Evolutionary conservation across 2,888 invertebrate genomes (phyloP).

Genomic region (Mycalesis mineus): DNA sequence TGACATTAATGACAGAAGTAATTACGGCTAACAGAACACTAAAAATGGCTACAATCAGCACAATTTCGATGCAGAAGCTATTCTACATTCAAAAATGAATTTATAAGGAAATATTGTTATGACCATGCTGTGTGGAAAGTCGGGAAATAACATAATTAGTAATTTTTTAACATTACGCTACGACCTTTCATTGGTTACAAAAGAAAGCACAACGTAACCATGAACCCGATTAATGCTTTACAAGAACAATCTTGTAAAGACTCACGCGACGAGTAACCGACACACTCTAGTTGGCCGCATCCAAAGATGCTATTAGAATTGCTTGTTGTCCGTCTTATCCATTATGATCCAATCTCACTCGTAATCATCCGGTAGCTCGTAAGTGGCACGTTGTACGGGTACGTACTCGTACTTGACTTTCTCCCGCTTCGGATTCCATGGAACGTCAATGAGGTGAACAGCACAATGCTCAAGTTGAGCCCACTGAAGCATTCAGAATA

Average conservation of each 20-base stretch:
- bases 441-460: conserved; percentile 70
- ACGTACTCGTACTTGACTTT: conserved; percentile 67
- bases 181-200: conserved; percentile 19
- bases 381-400: conserved; percentile 60
- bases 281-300: conserved; percentile 52
- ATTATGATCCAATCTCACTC: conserved; percentile 65
- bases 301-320: conserved; percentile 40
- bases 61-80: no score
- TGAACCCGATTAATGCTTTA: conserved; percentile 20
- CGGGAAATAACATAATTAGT: conserved; percentile 34
- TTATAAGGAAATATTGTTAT: no score
- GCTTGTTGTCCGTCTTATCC: conserved; percentile 55
- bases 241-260: conserved; percentile 27
- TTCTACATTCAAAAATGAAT: no score
- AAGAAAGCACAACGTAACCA: conserved; percentile 14
- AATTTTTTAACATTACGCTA: conserved; percentile 17
- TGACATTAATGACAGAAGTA: conserved; percentile 31
- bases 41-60: no score
- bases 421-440: conserved; percentile 66
- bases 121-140: no score
- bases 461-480: conserved; percentile 60
- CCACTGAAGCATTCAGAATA: conserved; percentile 61
- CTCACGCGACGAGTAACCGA: conserved; percentile 37
- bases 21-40: no score
- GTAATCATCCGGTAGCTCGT: conserved; percentile 49